Conservation (phyloP, 2,888 invertebrate genomes). For the Nycteola revayana region DNA sequence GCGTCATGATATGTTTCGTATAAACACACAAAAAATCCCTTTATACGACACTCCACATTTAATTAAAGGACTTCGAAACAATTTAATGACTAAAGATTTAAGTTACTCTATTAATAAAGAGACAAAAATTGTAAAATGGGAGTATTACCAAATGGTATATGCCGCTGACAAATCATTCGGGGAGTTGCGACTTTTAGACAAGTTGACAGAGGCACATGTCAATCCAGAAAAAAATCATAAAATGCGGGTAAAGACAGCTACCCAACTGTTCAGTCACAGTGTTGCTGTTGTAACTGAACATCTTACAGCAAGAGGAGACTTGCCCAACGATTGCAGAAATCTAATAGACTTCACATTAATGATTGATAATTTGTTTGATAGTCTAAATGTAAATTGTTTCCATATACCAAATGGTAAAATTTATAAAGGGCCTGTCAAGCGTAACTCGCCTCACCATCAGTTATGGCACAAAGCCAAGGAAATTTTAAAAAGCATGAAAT, state of each 20-base stretch:
- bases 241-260: constrained; percentile 28
- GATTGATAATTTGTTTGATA: constrained; percentile 11
- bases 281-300: constrained; percentile 26
- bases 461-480: constrained; percentile 9
- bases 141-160: constrained; percentile 19
- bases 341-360: not conserved
- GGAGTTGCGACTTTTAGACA: constrained; percentile 18
- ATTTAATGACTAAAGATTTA: constrained; percentile 5
- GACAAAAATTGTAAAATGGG: constrained; percentile 3
- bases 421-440: constrained; percentile 5
- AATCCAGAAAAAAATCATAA: constrained; percentile 29
- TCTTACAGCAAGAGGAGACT: constrained; percentile 3
- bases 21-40: constrained; percentile 14
- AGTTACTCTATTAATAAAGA: constrained; percentile 4
- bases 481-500: constrained; percentile 6
- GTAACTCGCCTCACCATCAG: constrained; percentile 3
- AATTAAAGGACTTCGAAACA: constrained; percentile 6
- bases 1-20: constrained; percentile 15
- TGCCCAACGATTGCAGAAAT: constrained; percentile 4
- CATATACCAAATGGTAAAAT: constrained; percentile 6
- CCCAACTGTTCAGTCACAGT: constrained; percentile 36
- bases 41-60: constrained; percentile 6
- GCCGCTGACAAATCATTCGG: constrained; percentile 23
- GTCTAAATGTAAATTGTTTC: constrained; percentile 2
- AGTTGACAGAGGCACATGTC: constrained; percentile 31